phyloP scores from a whole-genome alignment of 2,797 vertebrate genomes.

The Rhinophrynus dorsalis region DNA sequence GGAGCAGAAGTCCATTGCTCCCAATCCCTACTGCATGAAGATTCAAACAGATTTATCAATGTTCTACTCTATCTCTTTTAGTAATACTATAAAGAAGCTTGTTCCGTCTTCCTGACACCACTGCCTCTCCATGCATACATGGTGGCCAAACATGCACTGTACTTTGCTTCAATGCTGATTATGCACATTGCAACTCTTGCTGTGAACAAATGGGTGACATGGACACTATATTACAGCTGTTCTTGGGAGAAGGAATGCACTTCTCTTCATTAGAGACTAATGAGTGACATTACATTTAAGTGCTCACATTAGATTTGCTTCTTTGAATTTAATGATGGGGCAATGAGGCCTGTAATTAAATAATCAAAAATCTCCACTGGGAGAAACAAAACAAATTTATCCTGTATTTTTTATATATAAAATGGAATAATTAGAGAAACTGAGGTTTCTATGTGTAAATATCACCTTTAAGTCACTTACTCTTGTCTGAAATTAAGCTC shows the following conservation, averaged over 20 bases:
- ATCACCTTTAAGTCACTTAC: neutral
- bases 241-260: slow-evolving; percentile 73
- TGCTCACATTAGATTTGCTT: slow-evolving; percentile 78
- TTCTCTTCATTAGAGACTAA: slow-evolving; percentile 80
- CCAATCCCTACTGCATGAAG: too few relatives aligned
- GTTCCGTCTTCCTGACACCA: too few relatives aligned
- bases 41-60: too few relatives aligned
- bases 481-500: neutral
- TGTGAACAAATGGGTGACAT: slow-evolving; percentile 66
- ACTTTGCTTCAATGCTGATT: neutral
- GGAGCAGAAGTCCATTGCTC: too few relatives aligned
- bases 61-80: too few relatives aligned
- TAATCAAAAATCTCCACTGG: slow-evolving; percentile 71
- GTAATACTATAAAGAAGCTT: too few relatives aligned
- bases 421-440: slow-evolving; percentile 54
- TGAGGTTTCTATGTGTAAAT: slow-evolving; percentile 48
- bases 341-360: slow-evolving; percentile 85
- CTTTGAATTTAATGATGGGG: slow-evolving; percentile 81
- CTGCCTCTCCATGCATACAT: too few relatives aligned
- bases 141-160: slow-evolving; percentile 24
- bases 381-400: slow-evolving; percentile 78
- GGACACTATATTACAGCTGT: slow-evolving; percentile 73
- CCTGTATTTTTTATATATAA: slow-evolving; percentile 61
- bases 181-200: neutral
- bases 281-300: slow-evolving; percentile 80